Conservation (phyloP, 2,888 invertebrate genomes). For the Lochmaea capreae region DNA sequence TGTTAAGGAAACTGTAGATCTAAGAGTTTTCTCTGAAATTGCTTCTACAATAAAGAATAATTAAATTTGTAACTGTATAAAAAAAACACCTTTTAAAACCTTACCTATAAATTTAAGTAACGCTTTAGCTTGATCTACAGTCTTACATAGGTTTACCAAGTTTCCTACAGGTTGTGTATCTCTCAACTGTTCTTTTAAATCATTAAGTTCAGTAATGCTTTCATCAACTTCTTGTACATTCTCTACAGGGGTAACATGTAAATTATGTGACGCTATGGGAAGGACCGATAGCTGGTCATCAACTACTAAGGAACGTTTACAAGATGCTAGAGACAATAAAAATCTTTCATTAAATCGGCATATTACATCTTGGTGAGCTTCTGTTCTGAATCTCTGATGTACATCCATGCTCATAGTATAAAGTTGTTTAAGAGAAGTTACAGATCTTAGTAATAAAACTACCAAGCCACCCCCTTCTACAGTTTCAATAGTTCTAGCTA, state of each 20-base stretch:
- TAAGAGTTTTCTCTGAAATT: constrained; percentile 89
- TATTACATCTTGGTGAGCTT: constrained; percentile 91
- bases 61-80: neutral
- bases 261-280: constrained; percentile 90
- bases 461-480: constrained; percentile 89
- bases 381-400: constrained; percentile 93
- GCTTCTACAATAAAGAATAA: constrained; percentile 76
- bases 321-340: constrained; percentile 88
- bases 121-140: constrained; percentile 93
- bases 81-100: neutral
- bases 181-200: constrained; percentile 83
- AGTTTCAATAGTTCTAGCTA: constrained; percentile 97
- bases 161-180: constrained; percentile 94
- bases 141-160: constrained; percentile 89
- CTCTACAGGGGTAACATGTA: constrained; percentile 81
- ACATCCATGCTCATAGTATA: constrained; percentile 99
- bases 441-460: constrained; percentile 85
- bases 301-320: constrained; percentile 89
- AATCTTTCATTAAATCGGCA: constrained; percentile 97
- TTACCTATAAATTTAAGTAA: constrained; percentile 78
- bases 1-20: constrained; percentile 93
- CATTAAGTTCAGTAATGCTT: constrained; percentile 74
- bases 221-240: constrained; percentile 66
- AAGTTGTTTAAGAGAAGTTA: constrained; percentile 91
- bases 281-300: constrained; percentile 93